Percentiles rank a stretch among this genome's conserved stretches.
These are phyloP conservation scores for Drosophila maculinotata DNA, from an alignment of 2,888 invertebrate species.

Conservation along the genomic window DNA sequence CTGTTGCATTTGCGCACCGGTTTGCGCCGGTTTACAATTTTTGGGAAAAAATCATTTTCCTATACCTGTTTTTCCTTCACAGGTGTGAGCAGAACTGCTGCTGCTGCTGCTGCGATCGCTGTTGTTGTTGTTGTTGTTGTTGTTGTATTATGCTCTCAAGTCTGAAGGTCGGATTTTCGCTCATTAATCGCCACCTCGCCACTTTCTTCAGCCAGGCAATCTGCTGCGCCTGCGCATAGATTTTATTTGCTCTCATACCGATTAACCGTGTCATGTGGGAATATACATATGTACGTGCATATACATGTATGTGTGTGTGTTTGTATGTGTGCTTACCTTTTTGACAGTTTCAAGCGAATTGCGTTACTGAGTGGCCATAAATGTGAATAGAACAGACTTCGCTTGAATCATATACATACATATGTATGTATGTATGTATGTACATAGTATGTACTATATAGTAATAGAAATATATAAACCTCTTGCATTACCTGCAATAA, in stretches of 20 bases:
- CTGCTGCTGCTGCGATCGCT: conserved; percentile 15
- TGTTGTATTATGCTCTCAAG: conserved; percentile 22
- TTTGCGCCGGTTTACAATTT: conserved; percentile 58
- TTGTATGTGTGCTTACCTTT: conserved; percentile 2
- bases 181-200: conserved; percentile 67
- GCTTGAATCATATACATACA: conserved; percentile 19
- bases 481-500: conserved; percentile 1
- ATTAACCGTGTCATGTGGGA: conserved; percentile 42
- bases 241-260: conserved; percentile 35
- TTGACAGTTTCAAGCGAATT: conserved; percentile 54
- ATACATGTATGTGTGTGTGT: conserved; percentile 6
- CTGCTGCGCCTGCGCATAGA: conserved; percentile 54
- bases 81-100: conserved; percentile 33
- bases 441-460: not conserved
- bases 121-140: conserved; percentile 16
- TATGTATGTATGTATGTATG: not conserved
- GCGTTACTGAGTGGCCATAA: conserved; percentile 26
- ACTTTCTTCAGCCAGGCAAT: conserved; percentile 62
- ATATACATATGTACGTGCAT: not conserved
- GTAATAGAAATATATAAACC: not conserved
- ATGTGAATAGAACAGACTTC: conserved; percentile 34
- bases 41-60: conserved; percentile 65
- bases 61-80: conserved; percentile 64
- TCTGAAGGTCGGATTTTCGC: conserved; percentile 78
- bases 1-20: conserved; percentile 59